Percentiles rank a stretch among this genome's conserved stretches.
phyloP scores from a whole-genome alignment of 2,888 invertebrate species.

The Lasioglossum oenotherae region DNA sequence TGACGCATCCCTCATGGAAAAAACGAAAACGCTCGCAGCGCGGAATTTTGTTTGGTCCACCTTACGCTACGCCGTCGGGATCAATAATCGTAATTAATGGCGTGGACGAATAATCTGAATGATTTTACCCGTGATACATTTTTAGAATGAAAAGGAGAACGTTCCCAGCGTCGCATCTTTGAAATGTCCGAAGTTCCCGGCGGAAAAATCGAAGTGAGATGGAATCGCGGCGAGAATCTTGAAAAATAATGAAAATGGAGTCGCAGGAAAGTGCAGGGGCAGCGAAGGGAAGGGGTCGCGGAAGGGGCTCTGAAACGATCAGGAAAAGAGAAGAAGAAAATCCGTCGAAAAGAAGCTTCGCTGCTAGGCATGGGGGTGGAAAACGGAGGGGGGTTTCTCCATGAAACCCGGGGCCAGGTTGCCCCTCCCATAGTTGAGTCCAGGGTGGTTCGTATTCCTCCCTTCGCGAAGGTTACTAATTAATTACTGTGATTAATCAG shows the following conservation, averaged over 20 bases:
- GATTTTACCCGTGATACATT: background rate
- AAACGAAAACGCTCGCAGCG: background rate
- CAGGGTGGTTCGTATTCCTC: slow-evolving; percentile 64
- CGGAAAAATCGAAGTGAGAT: background rate
- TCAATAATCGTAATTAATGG: background rate
- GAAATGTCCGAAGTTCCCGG: background rate
- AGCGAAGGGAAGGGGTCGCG: background rate
- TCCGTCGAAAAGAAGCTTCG: slow-evolving; percentile 25
- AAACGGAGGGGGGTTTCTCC: slow-evolving; percentile 29
- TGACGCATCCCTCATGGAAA: background rate
- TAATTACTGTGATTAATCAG: slow-evolving; percentile 87
- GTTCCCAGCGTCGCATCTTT: background rate
- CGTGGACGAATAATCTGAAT: background rate
- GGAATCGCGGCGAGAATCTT: background rate
- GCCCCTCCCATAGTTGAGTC: slow-evolving; percentile 16
- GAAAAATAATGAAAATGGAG: slow-evolving; percentile 43
- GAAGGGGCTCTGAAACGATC: slow-evolving; percentile 24
- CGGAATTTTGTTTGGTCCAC: slow-evolving; percentile 3
- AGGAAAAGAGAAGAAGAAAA: slow-evolving; percentile 14
- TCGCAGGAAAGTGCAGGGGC: background rate
- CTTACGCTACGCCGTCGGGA: background rate
- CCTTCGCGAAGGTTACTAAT: slow-evolving; percentile 84
- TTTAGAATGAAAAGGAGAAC: background rate
- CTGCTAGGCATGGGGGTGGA: background rate
- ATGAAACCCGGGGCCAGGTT: slow-evolving; percentile 48